These are phyloP conservation scores for Polyboroides typus DNA, from an alignment of 2,797 vertebrate species.

Conservation along the genomic window DNA sequence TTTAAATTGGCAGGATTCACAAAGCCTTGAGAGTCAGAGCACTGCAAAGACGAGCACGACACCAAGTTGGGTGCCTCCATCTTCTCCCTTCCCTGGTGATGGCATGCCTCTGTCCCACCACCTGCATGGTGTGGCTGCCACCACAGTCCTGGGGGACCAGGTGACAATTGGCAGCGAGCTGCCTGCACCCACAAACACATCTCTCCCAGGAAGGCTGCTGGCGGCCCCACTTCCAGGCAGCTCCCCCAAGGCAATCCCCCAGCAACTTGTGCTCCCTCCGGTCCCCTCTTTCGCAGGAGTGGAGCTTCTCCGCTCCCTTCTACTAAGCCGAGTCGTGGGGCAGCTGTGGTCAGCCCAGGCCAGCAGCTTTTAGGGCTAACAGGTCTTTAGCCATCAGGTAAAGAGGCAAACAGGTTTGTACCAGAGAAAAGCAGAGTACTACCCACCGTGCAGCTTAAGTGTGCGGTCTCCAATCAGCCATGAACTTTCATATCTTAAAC, in stretches of 20 bases:
- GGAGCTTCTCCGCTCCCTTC: not conserved
- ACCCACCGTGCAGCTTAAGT: not conserved
- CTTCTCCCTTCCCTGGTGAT: not conserved
- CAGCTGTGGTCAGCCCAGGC: not conserved
- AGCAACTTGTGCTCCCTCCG: not conserved
- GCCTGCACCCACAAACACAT: not conserved
- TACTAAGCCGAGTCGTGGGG: not conserved
- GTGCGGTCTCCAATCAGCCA: not conserved
- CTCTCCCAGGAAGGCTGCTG: not conserved
- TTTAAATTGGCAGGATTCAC: not conserved
- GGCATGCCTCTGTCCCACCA: not conserved
- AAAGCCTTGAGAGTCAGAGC: not conserved
- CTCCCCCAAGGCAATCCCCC: not conserved
- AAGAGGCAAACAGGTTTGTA: not conserved
- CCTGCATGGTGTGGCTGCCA: not conserved
- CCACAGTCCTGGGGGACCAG: not conserved
- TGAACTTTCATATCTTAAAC: not conserved
- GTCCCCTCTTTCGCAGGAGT: not conserved
- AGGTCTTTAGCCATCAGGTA: not conserved
- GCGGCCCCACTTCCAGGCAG: not conserved
- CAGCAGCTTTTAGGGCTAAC: not conserved
- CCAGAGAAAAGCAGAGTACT: not conserved
- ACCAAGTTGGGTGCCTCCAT: not conserved
- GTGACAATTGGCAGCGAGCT: not conserved
- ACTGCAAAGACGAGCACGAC: not conserved